Evolutionary conservation across 2,113 vertebrate genomes (phyloP), one percentile per base, ranked within the genome.

Genomic region (Hoplias malabaricus): DNA sequence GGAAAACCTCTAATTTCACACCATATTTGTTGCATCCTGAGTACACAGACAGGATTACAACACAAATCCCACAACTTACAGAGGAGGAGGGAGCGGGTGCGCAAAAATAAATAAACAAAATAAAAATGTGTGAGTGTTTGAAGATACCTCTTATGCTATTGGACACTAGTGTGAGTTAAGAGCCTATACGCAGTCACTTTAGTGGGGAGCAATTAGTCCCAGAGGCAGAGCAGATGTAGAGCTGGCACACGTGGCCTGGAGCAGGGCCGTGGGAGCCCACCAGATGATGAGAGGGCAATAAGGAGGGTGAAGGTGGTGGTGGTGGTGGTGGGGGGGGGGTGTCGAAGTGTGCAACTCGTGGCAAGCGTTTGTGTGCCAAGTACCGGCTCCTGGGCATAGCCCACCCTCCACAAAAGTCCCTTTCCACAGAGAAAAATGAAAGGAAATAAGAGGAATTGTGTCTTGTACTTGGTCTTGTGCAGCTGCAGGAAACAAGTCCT

Each of bases 201-300:
- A 89, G 90, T 9, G 82, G 82, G 90, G 93, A 95, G 94, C 96
- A 97, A 98, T 97, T 94, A 95, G 90, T 90, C 95, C 94, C 88
- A 91, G 94, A 97, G 93, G 92, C 87, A 79, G 92, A 94, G 91
- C 87, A 90, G 93, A 94, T 93, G 91, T 84, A 85, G 90, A 90
- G 86, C 90, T 85, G 89, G 94, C 94, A 95, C 92, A 93, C 92
- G 92, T 92, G 95, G 93, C 93, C 74, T 85, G 89, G 89, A 94
- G 94, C 92, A 91, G 89, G 91, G 91, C 95, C 94, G 91, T 93
- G 88, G 95, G 88, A 89, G 94, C 92, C 92, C 82, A 83, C 87
- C 93, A 94, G 93, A 96, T 93, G 95, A 96, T 96, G 93, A 95
- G 94, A 95, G 92, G 85, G 91, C 91, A 91, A 77, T 65, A 13